Percentiles rank a stretch among this genome's conserved stretches.
phyloP scores from a whole-genome alignment of 2,888 invertebrate species.

The Carabus problematicus region DNA sequence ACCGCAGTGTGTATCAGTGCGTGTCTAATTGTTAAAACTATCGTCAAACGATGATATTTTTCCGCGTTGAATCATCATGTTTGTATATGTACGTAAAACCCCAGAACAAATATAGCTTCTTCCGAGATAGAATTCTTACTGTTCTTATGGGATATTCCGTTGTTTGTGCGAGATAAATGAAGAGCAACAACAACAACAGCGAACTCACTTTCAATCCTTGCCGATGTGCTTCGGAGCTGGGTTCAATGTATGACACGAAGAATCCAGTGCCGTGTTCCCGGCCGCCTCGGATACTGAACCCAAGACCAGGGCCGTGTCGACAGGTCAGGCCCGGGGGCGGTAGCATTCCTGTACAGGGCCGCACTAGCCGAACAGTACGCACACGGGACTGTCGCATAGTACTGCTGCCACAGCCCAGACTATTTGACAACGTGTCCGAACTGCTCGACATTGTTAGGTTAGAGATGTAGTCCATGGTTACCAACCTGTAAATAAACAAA shows the following conservation, averaged over 20 bases:
- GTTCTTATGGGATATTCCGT: too few relatives aligned
- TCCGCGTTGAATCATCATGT: too few relatives aligned
- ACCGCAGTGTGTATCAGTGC: too few relatives aligned
- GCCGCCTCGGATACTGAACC: conserved; percentile 86
- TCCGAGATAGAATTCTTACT: too few relatives aligned
- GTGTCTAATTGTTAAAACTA: too few relatives aligned
- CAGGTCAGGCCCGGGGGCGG: conserved; percentile 60
- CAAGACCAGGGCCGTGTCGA: conserved; percentile 72
- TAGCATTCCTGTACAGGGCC: conserved; percentile 53
- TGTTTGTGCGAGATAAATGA: background rate
- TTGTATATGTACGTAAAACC: too few relatives aligned
- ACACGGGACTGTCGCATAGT: conserved; percentile 64
- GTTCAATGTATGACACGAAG: conserved; percentile 87
- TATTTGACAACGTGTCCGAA: conserved; percentile 58
- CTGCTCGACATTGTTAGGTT: conserved; percentile 48
- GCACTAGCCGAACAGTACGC: conserved; percentile 66
- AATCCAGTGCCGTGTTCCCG: conserved; percentile 91
- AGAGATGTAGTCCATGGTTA: conserved; percentile 51
- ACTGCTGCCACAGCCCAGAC: conserved; percentile 56
- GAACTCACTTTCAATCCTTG: conserved; percentile 86
- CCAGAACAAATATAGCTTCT: too few relatives aligned
- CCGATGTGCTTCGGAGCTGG: conserved; percentile 84
- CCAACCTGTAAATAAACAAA: too few relatives aligned
- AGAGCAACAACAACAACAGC: background rate
- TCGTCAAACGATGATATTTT: too few relatives aligned